Base-by-base conservation (phyloP, 2,888 invertebrate species). In the Branchellion lobata region DNA sequence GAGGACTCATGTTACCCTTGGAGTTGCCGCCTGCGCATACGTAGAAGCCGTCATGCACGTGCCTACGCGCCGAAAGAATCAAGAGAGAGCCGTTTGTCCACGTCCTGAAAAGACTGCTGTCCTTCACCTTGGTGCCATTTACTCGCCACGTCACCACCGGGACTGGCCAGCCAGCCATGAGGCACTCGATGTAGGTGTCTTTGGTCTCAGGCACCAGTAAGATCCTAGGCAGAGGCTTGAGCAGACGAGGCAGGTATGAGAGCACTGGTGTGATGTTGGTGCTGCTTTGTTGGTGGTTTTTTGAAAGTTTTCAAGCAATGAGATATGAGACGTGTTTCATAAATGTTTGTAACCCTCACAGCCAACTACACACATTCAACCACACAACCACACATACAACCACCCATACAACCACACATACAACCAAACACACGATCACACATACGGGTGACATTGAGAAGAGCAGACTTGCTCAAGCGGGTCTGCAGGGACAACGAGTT, bases 21-120 rank as follows among this genome's bases (percentile, higher is more conserved):
- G 77, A 68, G 81, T 86, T 86, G 3, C 29, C 51, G 21, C 84
- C 85, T 34, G 82, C 81, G 82, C 86, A 86, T 8, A 75, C 78
- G 78, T 86, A 86, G 24, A 75, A 53, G 18, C 85, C 86, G 21
- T 81, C 81, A 81, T 85, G 84, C 0, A 51, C 80, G 24, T 79
- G 31, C 3, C n/a, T 71, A 1, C 84, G 80, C 5, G 79, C 53
- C 24, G 75, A 77, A 0, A 80, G 53, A 53, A 85, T 82, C 21
- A 81, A 80, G 53, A 86, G 82, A 57, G 85, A 84, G 21, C 84
- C 83, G 80, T 86, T 85, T 40, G 81, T 51, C 51, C 82, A 77
- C 0, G 83, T 72, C 0, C 80, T 81, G 51, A 81, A 80, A 21
- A 81, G 80, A 33, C 77, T 74, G 27, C 78, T 80, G 29, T 82